Base-by-base conservation (phyloP, 2,797 vertebrate genomes). In the Halcyon smyrnensis region DNA sequence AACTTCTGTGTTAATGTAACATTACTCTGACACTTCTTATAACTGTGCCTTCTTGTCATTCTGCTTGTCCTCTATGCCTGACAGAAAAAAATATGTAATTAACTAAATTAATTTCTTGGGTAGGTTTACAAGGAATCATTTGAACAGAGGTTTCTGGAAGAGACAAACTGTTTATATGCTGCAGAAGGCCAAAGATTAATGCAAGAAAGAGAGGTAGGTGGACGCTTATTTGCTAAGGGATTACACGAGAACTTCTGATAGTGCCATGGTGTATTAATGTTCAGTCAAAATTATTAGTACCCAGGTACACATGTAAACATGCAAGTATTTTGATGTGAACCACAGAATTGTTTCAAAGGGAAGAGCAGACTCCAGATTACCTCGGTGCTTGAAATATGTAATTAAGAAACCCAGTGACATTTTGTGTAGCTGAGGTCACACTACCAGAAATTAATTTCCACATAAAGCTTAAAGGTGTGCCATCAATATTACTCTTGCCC, bases 51-150 rank as follows among this genome's bases (percentile, higher is more conserved):
- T 88, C 32, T 39, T 63, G 36, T 53, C 32, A 64, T 85, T 83
- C 79, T 82, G 30, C 48, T 84, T 90, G 19, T 25, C 10, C 7
- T 87, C 46, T 83, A 15, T 4, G 4, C 27, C 41, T 71, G 79
- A 54, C 45, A 82, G 36, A 36, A 62, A 46, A 85, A 74, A 70
- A 70, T 24, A 54, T 4, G 3, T 81, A 16, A 64, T 3, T 81
- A 87, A 88, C 34, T 73, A 14, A 36, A 53, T 27, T 63, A 50
- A 7, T 97, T 92, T 95, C 64, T 93, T 80, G 36, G 69, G 56
- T 77, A 98, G 98, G 98, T 98, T 21, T 98, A 98, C 92, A 98
- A 98, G 95, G 98, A 98, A 32, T 98, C 98, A 4, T 98, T 98
- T 97, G 98, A 98, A 89, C 95, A 98, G 87, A 98, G 96, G 37